Evolutionary conservation across 2,888 invertebrate species (phyloP), one percentile per base, ranked within the genome.

Genomic region (Drosophila cyrtoloma): DNA sequence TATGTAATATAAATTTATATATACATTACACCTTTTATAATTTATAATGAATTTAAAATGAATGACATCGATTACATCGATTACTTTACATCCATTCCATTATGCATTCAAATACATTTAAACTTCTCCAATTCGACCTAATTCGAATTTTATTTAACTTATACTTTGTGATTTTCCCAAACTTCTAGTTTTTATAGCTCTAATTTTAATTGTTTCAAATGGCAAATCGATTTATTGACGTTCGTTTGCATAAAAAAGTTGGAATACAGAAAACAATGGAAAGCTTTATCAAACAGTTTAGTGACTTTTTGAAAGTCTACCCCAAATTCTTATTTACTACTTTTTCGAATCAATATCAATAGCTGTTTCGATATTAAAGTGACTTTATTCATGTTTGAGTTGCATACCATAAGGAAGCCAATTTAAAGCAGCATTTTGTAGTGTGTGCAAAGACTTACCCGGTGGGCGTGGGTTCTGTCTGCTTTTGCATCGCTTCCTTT

Each of bases 381-480:
- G 5, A 47, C 5, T 16, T 26, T 26, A 26, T 19, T 35, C 35
- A 3, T 12, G 7, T 32, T 52, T 52, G 30, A n/a, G 26, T n/a
- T 30, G 7, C 28, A 26, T 10, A 28, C 19, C 10, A 19, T 12
- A 56, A 56, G 26, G 37, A 28, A 37, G 26, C 12, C 28, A 57
- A 42, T 30, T 42, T 32, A 30, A 42, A 57, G 28, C 12, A 52
- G 2, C 12, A 30, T 10, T 52, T 52, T 52, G 19, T 19, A 14
- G n/a, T 16, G n/a, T 30, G n/a, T 19, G 30, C 7, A 22, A 65
- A 56, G 55, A 68, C 79, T 50, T 63, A 76, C 79, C 14, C 51
- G 42, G 59, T 64, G 66, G 32, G 50, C 44, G 53, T 50, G 16
- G 14, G 6, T 12, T 52, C 22, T 9, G 42, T 44, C 55, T 52